Conservation (phyloP, 2,113 vertebrate species). For the Raja brachyura region DNA sequence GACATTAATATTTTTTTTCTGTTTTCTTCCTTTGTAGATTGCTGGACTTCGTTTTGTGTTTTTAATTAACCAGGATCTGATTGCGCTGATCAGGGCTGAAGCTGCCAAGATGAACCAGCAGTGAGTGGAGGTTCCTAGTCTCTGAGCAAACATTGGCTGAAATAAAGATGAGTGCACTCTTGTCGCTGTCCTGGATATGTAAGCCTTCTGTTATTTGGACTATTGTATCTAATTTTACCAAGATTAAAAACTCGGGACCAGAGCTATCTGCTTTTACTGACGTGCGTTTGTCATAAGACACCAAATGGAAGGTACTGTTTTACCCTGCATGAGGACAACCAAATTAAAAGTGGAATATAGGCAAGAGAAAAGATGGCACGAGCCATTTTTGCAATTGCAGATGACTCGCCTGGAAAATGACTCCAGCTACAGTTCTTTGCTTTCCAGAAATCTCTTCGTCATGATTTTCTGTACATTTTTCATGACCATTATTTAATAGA, state of each 20-base stretch:
- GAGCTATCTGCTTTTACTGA: not conserved
- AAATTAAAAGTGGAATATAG: not conserved
- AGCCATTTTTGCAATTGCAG: not conserved
- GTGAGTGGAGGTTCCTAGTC: conserved; percentile 50
- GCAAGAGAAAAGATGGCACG: not conserved
- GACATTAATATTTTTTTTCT: not conserved
- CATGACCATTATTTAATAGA: not conserved
- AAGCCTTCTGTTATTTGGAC: not conserved
- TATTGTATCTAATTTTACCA: not conserved
- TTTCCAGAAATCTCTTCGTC: not conserved
- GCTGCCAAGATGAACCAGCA: conserved; percentile 86
- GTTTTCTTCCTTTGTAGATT: conserved; percentile 59
- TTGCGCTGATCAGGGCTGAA: conserved; percentile 87
- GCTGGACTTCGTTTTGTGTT: conserved; percentile 91
- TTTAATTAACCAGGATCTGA: conserved; percentile 92
- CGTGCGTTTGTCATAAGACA: not conserved
- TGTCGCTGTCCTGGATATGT: not conserved
- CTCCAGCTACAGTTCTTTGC: not conserved
- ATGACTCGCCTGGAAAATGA: not conserved
- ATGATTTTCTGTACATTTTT: not conserved
- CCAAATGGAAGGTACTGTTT: not conserved
- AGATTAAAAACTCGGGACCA: not conserved
- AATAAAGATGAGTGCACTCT: not conserved
- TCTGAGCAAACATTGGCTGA: not conserved
- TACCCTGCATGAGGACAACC: not conserved